Conservation (phyloP, 2,797 vertebrate genomes). For the Halcyon badia region DNA sequence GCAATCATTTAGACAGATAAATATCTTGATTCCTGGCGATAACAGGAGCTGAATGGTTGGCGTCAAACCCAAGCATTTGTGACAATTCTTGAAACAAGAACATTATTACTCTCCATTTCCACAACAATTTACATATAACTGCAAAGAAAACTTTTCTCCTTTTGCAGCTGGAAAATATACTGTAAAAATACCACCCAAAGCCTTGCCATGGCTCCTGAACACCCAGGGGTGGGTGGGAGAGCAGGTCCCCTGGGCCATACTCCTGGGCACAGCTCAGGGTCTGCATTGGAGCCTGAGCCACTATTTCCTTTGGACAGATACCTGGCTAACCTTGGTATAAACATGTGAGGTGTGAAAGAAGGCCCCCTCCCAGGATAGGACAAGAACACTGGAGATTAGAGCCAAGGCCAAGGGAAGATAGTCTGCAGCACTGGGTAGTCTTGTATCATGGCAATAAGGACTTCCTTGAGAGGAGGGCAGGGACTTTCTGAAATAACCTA, state of each 20-base stretch:
- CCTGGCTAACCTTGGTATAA: neutral
- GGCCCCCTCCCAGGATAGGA: neutral
- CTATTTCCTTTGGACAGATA: neutral
- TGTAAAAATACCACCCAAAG: neutral
- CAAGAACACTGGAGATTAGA: neutral
- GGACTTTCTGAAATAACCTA: neutral
- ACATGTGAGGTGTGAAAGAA: neutral
- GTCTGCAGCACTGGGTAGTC: neutral
- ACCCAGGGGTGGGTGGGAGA: rapidly evolving
- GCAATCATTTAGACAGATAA: slow-evolving; percentile 51
- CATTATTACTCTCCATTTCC: slow-evolving; percentile 7
- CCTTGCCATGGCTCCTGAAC: neutral
- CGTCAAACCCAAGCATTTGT: slow-evolving; percentile 2
- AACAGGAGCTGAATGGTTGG: slow-evolving; percentile 21
- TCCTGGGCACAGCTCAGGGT: neutral
- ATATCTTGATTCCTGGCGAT: slow-evolving; percentile 58
- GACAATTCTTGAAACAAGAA: slow-evolving; percentile 40
- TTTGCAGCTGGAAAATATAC: neutral
- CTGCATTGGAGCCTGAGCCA: rapidly evolving
- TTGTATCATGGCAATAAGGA: neutral
- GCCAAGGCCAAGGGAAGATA: neutral
- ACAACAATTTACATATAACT: slow-evolving; percentile 16
- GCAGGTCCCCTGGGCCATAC: neutral
- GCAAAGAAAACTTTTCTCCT: neutral
- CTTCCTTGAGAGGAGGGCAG: neutral